Conservation (phyloP, 1,140 invertebrate genomes). For the Bursaphelenchus mucronatus region DNA sequence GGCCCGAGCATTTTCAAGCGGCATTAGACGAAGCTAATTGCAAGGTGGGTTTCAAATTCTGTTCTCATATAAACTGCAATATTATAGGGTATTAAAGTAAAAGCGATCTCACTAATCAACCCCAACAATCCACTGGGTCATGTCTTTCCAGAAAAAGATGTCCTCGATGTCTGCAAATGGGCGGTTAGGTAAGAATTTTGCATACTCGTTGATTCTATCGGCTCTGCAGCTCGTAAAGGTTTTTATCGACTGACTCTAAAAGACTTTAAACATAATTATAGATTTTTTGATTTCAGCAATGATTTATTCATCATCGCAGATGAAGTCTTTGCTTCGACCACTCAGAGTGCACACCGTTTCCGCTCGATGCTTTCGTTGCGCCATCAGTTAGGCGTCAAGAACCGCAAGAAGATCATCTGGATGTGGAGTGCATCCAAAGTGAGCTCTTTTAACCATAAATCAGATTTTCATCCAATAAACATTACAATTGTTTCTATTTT, state of each 20-base stretch:
- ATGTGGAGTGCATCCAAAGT: constrained; percentile 33
- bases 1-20: constrained; percentile 18
- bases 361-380: constrained; percentile 17
- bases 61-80: not conserved
- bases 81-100: constrained; percentile 24
- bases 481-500: constrained; percentile 6
- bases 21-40: constrained; percentile 17
- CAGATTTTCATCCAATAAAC: not conserved
- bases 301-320: constrained; percentile 33
- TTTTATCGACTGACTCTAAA: too few relatives aligned
- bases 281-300: constrained; percentile 24
- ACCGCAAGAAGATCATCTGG: constrained; percentile 29
- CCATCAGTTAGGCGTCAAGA: constrained; percentile 20
- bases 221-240: too few relatives aligned
- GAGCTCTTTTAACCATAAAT: not conserved
- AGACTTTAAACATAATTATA: too few relatives aligned
- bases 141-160: constrained; percentile 22
- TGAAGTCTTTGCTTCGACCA: constrained; percentile 39
- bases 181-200: constrained; percentile 22
- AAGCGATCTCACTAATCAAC: constrained; percentile 39
- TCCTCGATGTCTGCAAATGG: constrained; percentile 35
- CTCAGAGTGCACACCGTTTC: constrained; percentile 11
- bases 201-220: too few relatives aligned
- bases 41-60: constrained; percentile 18
- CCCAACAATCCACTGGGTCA: constrained; percentile 31